Evolutionary conservation across 2,888 invertebrate species (phyloP).

Genomic region (Orchestes rusci): DNA sequence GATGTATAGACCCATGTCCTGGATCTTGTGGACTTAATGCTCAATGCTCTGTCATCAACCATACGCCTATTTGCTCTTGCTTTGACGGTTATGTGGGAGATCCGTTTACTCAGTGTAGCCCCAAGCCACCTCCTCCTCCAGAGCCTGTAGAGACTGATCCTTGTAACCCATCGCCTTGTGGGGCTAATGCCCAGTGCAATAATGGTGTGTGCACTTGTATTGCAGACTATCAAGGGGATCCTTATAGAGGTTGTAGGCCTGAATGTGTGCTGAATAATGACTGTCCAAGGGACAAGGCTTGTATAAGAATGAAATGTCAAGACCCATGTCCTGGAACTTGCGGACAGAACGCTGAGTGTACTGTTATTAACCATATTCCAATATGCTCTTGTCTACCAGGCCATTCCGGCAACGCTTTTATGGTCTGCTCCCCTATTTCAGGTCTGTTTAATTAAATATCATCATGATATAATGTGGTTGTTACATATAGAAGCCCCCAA

Average conservation of each 20-base stretch:
- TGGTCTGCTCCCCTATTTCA: constrained; percentile 45
- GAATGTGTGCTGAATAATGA: constrained; percentile 63
- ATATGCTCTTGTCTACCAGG: constrained; percentile 63
- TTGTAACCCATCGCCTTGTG: constrained; percentile 74
- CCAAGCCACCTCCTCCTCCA: constrained; percentile 43
- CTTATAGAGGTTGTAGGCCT: constrained; percentile 62
- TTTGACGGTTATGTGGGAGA: constrained; percentile 55
- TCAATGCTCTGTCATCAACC: constrained; percentile 66
- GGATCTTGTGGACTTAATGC: constrained; percentile 62
- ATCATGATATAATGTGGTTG: neutral
- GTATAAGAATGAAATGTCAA: constrained; percentile 58
- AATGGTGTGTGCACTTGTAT: constrained; percentile 73
- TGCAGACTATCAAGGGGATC: constrained; percentile 72
- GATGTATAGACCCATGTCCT: constrained; percentile 72
- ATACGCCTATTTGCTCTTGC: constrained; percentile 73
- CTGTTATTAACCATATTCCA: constrained; percentile 66
- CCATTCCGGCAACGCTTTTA: constrained; percentile 63
- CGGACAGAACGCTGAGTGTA: constrained; percentile 62
- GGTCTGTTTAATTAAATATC: neutral
- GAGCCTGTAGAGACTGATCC: constrained; percentile 47
- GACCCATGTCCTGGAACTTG: constrained; percentile 66
- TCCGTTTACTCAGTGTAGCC: constrained; percentile 61
- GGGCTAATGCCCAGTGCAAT: constrained; percentile 74
- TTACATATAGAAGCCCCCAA: constrained; percentile 43
- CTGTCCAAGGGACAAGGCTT: constrained; percentile 57